A percentile compares a stretch with the other conserved stretches of the same genome.
Conservation (phyloP, 1,140 invertebrate species). For the Centruroides sculpturatus region DNA sequence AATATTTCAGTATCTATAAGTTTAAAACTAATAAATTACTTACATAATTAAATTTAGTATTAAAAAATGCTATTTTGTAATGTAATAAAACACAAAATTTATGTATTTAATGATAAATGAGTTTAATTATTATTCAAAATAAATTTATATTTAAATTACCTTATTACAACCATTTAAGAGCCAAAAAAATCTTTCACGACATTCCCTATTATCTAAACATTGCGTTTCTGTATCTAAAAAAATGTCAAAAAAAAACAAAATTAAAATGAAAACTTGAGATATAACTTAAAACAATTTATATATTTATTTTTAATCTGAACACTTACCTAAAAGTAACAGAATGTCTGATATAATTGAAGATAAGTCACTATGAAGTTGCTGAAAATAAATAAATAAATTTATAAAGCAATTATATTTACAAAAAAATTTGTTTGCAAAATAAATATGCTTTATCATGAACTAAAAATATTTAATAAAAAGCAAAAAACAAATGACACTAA, state of each 20-base stretch:
- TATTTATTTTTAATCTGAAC: neutral
- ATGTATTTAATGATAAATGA: too few species aligned
- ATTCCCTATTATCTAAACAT: constrained; percentile 33
- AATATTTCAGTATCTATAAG: too few species aligned
- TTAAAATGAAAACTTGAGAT: neutral
- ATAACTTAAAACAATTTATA: constrained; percentile 1
- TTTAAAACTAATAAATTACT: too few species aligned
- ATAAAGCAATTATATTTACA: too few species aligned
- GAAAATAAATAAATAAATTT: constrained; percentile 5
- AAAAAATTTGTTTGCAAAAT: too few species aligned
- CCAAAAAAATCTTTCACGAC: constrained; percentile 51
- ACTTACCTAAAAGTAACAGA: constrained; percentile 26
- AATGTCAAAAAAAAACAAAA: constrained; percentile 1
- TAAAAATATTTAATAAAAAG: too few species aligned
- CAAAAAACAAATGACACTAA: too few species aligned
- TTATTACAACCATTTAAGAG: constrained; percentile 61
- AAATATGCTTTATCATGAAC: too few species aligned
- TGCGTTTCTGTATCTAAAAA: constrained; percentile 52
- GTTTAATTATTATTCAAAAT: too few species aligned
- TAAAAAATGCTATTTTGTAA: too few species aligned
- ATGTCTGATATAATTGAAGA: constrained; percentile 28
- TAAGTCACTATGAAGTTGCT: constrained; percentile 24
- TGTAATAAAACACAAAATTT: too few species aligned
- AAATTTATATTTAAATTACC: constrained; percentile 21
- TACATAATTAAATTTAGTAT: too few species aligned